Conservation (phyloP, 2,888 invertebrate species). For the Heliconius ethilla region DNA sequence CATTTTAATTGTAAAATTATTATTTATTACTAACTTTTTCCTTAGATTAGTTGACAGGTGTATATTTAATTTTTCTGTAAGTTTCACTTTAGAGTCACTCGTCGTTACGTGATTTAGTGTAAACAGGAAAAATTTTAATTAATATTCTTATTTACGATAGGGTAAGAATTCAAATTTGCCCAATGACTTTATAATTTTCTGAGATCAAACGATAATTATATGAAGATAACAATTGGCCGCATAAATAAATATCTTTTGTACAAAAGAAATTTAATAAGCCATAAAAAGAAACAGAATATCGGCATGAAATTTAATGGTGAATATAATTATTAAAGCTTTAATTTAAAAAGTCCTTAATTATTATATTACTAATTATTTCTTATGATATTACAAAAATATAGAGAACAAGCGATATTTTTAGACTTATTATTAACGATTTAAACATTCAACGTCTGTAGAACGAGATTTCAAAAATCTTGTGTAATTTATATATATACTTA, state of each 20-base stretch:
- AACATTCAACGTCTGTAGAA: background rate
- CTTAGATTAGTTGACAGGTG: background rate
- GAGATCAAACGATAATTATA: conserved; percentile 4
- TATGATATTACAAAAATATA: conserved; percentile 22
- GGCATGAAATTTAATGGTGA: conserved; percentile 31
- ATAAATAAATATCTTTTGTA: too few species aligned
- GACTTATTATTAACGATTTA: background rate
- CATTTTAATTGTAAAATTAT: background rate
- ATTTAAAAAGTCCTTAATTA: conserved; percentile 10
- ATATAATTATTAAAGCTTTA: conserved; percentile 24
- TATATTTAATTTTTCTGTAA: background rate
- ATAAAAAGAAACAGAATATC: conserved; percentile 43
- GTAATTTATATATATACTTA: background rate
- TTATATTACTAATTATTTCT: background rate
- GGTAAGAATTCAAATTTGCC: background rate
- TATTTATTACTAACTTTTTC: background rate
- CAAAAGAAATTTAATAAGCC: too few species aligned
- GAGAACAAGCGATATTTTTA: conserved; percentile 17
- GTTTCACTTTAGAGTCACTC: background rate
- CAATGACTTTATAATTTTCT: background rate
- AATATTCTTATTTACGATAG: background rate
- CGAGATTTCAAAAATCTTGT: background rate
- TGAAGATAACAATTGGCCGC: background rate
- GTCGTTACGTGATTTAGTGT: background rate
- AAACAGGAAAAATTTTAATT: background rate